Conservation (phyloP, 2,888 invertebrate species). For the Plebejus anna region DNA sequence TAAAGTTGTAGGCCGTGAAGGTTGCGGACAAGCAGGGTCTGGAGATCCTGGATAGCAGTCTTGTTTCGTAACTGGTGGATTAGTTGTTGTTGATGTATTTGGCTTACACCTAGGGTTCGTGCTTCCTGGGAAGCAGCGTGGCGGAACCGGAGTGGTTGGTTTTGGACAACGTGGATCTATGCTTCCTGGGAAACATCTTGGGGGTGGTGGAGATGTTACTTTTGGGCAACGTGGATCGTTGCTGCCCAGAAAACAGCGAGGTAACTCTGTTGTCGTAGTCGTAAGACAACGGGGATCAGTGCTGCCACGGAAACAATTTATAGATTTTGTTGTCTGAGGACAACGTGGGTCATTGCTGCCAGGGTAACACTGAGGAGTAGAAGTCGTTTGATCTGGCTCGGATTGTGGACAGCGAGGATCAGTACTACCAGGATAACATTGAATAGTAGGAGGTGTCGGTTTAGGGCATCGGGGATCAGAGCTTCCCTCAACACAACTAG, state of each 20-base stretch:
- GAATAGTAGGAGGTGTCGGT: conserved; percentile 44
- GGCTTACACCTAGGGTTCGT: conserved; percentile 53
- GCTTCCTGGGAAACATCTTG: conserved; percentile 49
- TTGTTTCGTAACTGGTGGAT: conserved; percentile 44
- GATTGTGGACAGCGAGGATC: conserved; percentile 44
- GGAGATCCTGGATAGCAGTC: conserved; percentile 51
- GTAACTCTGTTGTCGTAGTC: conserved; percentile 40
- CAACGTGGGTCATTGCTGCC: conserved; percentile 57
- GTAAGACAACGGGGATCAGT: conserved; percentile 44
- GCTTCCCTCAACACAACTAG: conserved; percentile 42
- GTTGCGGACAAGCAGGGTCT: conserved; percentile 42
- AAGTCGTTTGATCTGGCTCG: conserved; percentile 34
- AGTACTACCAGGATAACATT: conserved; percentile 44
- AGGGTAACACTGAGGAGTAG: conserved; percentile 45
- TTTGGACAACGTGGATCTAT: conserved; percentile 47
- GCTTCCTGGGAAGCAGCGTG: conserved; percentile 53
- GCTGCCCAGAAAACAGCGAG: conserved; percentile 39
- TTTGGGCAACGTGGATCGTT: conserved; percentile 49
- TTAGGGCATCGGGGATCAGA: conserved; percentile 40
- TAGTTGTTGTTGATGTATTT: conserved; percentile 34
- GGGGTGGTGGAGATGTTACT: conserved; percentile 43
- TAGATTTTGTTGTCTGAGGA: conserved; percentile 47
- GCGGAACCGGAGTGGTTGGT: conserved; percentile 47
- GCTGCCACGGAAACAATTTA: conserved; percentile 50
- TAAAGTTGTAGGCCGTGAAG: conserved; percentile 37